Base-by-base conservation (phyloP, 1,140 invertebrate species). In the Lordiphosa stackelbergi region DNA sequence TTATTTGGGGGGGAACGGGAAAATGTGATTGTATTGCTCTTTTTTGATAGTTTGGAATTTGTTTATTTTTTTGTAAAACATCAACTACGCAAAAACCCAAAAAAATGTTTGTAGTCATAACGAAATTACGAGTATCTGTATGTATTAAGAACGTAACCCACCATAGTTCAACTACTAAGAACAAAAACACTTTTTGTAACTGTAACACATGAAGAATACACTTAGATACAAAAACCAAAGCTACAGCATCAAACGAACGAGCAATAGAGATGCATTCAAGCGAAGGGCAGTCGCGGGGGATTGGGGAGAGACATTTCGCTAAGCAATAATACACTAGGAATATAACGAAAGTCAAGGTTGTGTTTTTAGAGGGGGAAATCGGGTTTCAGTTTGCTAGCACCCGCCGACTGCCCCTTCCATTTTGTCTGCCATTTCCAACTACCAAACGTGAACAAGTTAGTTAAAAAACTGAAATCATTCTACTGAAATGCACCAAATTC, bases 61-160 rank as follows among this genome's bases (percentile, higher is more conserved):
- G 66, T 42, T 69, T 69, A 59, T 49, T 52, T 56, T 55, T 72
- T 66, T 52, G 24, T 28, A 41, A 57, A 53, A 53, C 55, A 72
- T 66, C 49, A 68, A 68, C 64, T 53, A 58, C 38, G 69, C 59
- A 42, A 59, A 60, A 53, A 9, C 12, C 52, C 49, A 43, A 43
- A 24, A 24, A 10, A 43, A 40, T 5, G 52, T 71, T 74, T 75
- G 53, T 71, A 57, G 73, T 43, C 24, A 53, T 55, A 64, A 28
- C 11, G 9, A 62, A 43, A 48, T 38, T 28, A 42, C 22, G 48
- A 51, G 41, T 51, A 69, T 73, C 56, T 74, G 53, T 70, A 70
- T 70, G 66, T 71, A 71, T 77, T 77, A 81, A 81, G 69, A 81
- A 83, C 73, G 77, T 72, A 84, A 84, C 77, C 77, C 77, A 83